Evolutionary conservation across 2,113 vertebrate genomes (phyloP).

Genomic region (Brachionichthys hirsutus): DNA sequence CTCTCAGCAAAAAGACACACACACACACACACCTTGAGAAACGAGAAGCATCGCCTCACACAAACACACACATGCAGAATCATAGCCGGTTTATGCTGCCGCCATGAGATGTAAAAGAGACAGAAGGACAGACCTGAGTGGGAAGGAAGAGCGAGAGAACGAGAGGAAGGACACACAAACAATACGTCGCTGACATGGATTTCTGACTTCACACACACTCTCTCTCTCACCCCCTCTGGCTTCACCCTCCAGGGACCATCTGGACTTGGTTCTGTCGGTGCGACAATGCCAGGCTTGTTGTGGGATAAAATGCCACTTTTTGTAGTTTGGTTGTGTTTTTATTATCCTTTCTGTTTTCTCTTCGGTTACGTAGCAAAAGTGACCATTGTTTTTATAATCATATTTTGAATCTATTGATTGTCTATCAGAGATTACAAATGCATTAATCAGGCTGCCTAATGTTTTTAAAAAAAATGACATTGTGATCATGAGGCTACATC

Average conservation of each 20-base stretch:
- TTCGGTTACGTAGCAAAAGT: not conserved
- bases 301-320: slow-evolving; percentile 48
- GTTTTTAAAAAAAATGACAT: no score
- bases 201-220: slow-evolving; percentile 8
- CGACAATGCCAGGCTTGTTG: slow-evolving; percentile 45
- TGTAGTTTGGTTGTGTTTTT: slow-evolving; percentile 3
- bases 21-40: slow-evolving; percentile 21
- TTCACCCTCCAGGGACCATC: slow-evolving; percentile 65
- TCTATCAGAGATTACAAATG: no score
- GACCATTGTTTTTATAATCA: no score
- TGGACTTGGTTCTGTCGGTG: slow-evolving; percentile 56
- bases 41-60: slow-evolving; percentile 12
- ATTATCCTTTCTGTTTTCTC: slow-evolving; percentile 8
- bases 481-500: no score
- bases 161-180: slow-evolving; percentile 22
- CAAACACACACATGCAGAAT: slow-evolving; percentile 9
- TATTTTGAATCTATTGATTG: no score
- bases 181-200: not conserved
- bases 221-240: slow-evolving; percentile 19
- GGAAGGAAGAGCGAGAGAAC: slow-evolving; percentile 32
- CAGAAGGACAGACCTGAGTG: slow-evolving; percentile 50
- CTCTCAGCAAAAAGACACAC: slow-evolving; percentile 27
- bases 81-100: slow-evolving; percentile 18
- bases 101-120: slow-evolving; percentile 35
- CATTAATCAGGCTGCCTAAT: no score